Evolutionary conservation across 2,113 vertebrate genomes (phyloP), one percentile per base, ranked within the genome.

Genomic region (Piaya cayana): DNA sequence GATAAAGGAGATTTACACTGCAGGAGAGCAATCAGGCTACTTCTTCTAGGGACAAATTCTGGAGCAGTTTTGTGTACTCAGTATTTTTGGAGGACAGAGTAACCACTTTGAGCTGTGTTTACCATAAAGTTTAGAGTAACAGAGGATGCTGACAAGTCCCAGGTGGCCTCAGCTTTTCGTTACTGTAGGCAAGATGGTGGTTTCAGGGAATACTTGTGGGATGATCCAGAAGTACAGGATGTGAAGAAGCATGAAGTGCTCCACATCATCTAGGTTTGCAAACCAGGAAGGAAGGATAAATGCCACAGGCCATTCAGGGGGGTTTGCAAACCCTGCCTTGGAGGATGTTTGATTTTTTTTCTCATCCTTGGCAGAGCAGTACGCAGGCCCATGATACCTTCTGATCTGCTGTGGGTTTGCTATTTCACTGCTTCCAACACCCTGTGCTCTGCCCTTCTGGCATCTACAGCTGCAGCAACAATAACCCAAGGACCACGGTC

Each of bases 291-390:
- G 75, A 88, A 81, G 21, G 7, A 68, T 22, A 65, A 71, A n/a
- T 34, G 21, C 74, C 1, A 0, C 58, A 75, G n/a, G n/a, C 17
- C 19, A 39, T 82, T 85, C 30, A 56, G 53, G 49, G 18, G 8
- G 4, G 50, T 92, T 91, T 87, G 43, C 56, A 82, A 64, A 39
- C 63, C 50, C 17, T 81, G 16, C 49, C 36, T 71, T 75, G 62
- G 15, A 82, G 27, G 62, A 29, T 68, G 39, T 70, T 72, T 92
- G 39, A 71, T 11, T 43, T 93, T 95, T 82, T 94, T 37, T 50
- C 58, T 88, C 36, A 50, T 53, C 23, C 43, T 87, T 68, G 30
- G 37, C 65, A 52, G 49, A n/a, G 60, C 25, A 77, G 50, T 49
- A 65, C 29, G 25, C 12, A 47, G 34, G 53, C 37, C 52, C 0